phyloP scores from a whole-genome alignment of 2,797 vertebrate genomes.

The Prionace glauca region DNA sequence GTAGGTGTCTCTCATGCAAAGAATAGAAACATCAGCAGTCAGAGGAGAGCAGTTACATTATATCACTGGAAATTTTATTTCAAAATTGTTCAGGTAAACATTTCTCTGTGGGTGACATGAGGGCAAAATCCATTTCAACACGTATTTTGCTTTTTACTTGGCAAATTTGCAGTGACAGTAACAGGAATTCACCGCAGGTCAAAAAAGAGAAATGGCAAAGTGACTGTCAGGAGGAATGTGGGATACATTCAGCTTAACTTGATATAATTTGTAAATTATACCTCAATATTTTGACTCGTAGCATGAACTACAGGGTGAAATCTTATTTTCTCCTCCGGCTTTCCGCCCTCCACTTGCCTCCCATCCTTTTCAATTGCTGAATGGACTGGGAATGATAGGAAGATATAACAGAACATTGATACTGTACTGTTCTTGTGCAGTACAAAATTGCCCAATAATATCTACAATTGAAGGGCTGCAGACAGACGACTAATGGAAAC shows the following conservation, averaged over 20 bases:
- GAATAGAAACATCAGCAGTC: neutral
- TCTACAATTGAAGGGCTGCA: neutral
- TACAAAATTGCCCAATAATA: neutral
- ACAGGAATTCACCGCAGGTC: neutral
- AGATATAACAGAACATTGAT: neutral
- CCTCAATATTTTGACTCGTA: neutral
- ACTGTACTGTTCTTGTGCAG: neutral
- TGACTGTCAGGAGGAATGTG: neutral
- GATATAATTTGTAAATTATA: neutral
- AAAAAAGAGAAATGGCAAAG: neutral
- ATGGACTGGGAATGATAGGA: neutral
- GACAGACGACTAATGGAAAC: neutral
- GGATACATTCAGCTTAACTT: neutral
- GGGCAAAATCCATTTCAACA: neutral
- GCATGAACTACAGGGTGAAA: neutral
- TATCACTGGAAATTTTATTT: neutral
- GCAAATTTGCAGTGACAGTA: neutral
- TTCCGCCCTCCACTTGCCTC: neutral
- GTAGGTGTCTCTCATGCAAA: neutral
- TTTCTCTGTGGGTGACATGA: neutral
- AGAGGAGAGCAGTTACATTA: neutral
- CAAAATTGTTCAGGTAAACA: neutral
- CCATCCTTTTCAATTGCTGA: neutral
- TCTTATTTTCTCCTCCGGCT: neutral
- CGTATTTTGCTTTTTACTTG: neutral